A percentile compares a stretch with the other conserved stretches of the same genome.
phyloP scores from a whole-genome alignment of 2,888 invertebrate species.

The Cryptops parisi region DNA sequence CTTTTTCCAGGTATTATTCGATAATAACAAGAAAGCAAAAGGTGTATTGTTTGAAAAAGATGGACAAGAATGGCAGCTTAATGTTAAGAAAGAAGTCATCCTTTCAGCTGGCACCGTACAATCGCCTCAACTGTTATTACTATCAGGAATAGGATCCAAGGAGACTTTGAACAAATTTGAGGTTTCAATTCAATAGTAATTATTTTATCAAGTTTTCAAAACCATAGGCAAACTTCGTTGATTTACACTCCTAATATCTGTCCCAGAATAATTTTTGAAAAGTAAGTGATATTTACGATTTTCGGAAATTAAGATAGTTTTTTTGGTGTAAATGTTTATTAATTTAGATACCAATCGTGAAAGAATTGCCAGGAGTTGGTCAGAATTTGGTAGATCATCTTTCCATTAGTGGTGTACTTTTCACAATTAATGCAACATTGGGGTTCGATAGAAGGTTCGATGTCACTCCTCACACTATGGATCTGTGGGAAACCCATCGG shows the following conservation, averaged over 20 bases:
- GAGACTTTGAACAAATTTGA: neutral
- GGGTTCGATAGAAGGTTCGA: conserved; percentile 4
- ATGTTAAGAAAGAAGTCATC: neutral
- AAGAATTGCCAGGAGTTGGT: conserved; percentile 37
- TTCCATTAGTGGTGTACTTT: neutral
- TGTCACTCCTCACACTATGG: conserved; percentile 1
- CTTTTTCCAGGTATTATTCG: neutral
- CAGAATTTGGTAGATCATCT: conserved; percentile 37
- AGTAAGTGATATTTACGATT: too few species aligned
- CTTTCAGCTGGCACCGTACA: neutral
- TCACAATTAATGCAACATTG: neutral
- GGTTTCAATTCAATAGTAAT: too few species aligned
- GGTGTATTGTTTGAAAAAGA: neutral
- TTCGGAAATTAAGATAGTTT: too few species aligned
- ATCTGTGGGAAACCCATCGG: conserved; percentile 8
- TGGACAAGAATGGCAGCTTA: neutral
- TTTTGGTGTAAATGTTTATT: too few species aligned
- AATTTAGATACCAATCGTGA: conserved; percentile 31
- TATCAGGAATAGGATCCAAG: neutral
- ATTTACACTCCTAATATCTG: too few species aligned
- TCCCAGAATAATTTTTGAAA: too few species aligned
- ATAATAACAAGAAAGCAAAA: neutral
- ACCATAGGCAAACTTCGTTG: too few species aligned
- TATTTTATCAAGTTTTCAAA: too few species aligned
- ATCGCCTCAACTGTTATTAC: neutral